Conservation (phyloP, 2,113 vertebrate species). For the Mastomys coucha region DNA sequence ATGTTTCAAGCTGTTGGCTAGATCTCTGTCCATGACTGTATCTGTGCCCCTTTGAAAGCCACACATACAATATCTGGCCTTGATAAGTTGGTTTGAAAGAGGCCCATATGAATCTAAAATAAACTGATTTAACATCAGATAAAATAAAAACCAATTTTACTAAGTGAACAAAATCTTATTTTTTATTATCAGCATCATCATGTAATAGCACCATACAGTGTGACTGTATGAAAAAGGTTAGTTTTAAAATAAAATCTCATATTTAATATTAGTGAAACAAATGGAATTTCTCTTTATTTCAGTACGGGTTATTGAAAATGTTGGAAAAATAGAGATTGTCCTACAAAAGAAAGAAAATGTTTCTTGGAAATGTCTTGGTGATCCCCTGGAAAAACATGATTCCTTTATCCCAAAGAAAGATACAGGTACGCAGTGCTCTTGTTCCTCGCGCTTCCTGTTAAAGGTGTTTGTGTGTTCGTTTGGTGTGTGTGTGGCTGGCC, state of each 20-base stretch:
- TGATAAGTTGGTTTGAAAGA: conserved; percentile 49
- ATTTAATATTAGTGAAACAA: background rate
- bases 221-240: background rate
- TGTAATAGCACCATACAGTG: background rate
- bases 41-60: conserved; percentile 36
- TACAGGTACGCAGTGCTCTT: conserved; percentile 86
- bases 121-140: conserved; percentile 11
- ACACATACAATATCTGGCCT: background rate
- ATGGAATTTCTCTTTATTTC: conserved; percentile 77
- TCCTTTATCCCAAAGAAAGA: conserved; percentile 89
- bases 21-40: background rate
- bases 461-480: background rate
- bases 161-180: conserved; percentile 16
- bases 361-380: conserved; percentile 92
- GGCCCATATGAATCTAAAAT: conserved; percentile 34
- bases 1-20: background rate
- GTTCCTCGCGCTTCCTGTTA: background rate
- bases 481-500: no score
- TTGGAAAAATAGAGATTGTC: conserved; percentile 94
- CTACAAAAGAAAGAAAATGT: conserved; percentile 88
- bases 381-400: conserved; percentile 89
- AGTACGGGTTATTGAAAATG: conserved; percentile 90
- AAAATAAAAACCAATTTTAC: conserved; percentile 40
- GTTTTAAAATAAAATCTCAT: conserved; percentile 34
- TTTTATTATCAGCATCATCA: background rate